Evolutionary conservation across 2,797 vertebrate species (phyloP), one percentile per base, ranked within the genome.

Genomic region (Emydoidea blandingii): DNA sequence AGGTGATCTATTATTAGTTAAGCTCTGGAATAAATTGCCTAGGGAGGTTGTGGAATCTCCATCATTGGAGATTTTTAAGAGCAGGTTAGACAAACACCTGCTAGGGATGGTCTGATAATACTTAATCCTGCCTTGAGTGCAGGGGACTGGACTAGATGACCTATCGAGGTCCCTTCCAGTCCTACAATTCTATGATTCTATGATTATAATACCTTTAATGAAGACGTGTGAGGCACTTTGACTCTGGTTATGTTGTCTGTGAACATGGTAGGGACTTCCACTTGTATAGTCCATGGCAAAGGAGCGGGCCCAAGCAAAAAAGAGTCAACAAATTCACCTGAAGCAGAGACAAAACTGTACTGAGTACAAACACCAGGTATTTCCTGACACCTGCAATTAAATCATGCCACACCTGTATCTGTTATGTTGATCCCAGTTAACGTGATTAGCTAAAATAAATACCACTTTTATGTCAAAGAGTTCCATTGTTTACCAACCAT

Each of bases 191-290:
- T 72, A 72, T 41, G 9, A 41, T 72, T 37, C 65, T 68, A 37
- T 68, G 3, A 37, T 68, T 41, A 12, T 49, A 68, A 25, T 97
- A 98, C 98, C 96, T 97, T 97, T 21, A 98, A 21, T 41, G 95
- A 92, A 56, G 97, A 97, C 2, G 98, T 97, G 86, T 96, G 91
- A n/a, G 98, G 97, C 56, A 98, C 85, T 16, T 80, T 96, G 50
- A 97, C n/a, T 23, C 49, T 85, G 41, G 47, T 88, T 54, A 62
- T 52, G 3, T 81, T 54, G 29, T 97, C 81, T 84, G 92, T 87
- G 78, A 98, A 98, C 80, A 98, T 91, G 15, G 84, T 19, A 52
- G 97, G 96, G 52, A 93, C 37, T 2, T 95, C 65, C 15, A 97
- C 95, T 16, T 85, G 68, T 4, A 98, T 81, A 49, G 97, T 93